phyloP scores from a whole-genome alignment of 2,113 vertebrate species.

The Thryonomys swinderianus region DNA sequence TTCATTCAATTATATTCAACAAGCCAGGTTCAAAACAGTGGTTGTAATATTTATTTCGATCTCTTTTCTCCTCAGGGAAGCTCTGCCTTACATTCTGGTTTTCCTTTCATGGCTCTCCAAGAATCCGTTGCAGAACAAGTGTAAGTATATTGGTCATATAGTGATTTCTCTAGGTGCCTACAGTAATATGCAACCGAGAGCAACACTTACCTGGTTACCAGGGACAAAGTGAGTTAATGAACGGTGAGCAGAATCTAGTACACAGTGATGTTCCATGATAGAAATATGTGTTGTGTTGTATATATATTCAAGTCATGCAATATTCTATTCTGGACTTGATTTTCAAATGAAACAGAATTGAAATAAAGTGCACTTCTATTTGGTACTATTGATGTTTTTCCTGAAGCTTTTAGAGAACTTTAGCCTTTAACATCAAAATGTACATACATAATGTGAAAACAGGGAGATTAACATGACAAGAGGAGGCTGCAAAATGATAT shows the following conservation, averaged over 20 bases:
- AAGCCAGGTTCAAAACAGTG: constrained; percentile 20
- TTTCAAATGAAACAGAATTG: constrained; percentile 28
- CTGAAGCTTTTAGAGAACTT: not conserved
- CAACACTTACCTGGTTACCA: constrained; percentile 22
- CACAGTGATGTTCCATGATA: not conserved
- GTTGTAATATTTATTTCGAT: constrained; percentile 20
- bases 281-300: not conserved
- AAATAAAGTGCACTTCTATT: constrained; percentile 1
- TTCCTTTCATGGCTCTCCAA: not conserved
- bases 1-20: constrained; percentile 51
- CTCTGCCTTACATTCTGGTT: not conserved
- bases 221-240: constrained; percentile 56
- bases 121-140: not conserved
- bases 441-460: not conserved
- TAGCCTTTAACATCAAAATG: not conserved
- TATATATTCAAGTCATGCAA: not conserved
- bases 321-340: not conserved
- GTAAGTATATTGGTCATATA: rapidly evolving
- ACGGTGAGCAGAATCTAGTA: not conserved
- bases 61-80: not conserved
- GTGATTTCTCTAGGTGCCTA: not conserved
- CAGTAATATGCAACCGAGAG: not conserved
- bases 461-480: not conserved
- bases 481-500: constrained; percentile 33
- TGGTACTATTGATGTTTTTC: not conserved